Evolutionary conservation across 2,797 vertebrate genomes (phyloP).

Genomic region (Sebastes minor): DNA sequence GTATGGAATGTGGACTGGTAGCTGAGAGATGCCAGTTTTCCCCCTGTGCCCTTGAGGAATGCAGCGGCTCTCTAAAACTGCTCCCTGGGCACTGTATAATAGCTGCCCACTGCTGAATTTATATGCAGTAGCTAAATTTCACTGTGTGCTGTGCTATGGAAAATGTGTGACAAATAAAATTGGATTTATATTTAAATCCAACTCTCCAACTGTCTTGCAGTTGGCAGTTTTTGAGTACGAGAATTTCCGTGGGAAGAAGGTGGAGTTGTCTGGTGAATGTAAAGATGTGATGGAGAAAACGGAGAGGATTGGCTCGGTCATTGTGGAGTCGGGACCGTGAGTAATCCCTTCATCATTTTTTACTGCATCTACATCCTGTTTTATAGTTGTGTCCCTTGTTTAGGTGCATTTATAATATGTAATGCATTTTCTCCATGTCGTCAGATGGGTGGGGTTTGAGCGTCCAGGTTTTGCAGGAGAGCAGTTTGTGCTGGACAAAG

Average conservation of each 20-base stretch:
- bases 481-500: slow-evolving; percentile 92
- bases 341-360: slow-evolving; percentile 55
- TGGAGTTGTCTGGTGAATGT: slow-evolving; percentile 88
- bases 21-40: no score
- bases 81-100: no score
- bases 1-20: no score
- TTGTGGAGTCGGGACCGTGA: slow-evolving; percentile 92
- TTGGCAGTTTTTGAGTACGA: slow-evolving; percentile 88
- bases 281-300: slow-evolving; percentile 86
- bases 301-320: slow-evolving; percentile 89
- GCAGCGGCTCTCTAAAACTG: no score
- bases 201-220: slow-evolving; percentile 59
- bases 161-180: no score
- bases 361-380: background rate
- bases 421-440: background rate
- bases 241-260: slow-evolving; percentile 89
- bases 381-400: background rate
- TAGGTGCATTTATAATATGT: background rate
- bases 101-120: no score
- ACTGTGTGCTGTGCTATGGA: no score
- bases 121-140: no score
- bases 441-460: slow-evolving; percentile 90
- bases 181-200: no score
- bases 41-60: no score
- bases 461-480: slow-evolving; percentile 84